Conservation (phyloP, 2,113 vertebrate genomes). For the Hyaena hyaena region DNA sequence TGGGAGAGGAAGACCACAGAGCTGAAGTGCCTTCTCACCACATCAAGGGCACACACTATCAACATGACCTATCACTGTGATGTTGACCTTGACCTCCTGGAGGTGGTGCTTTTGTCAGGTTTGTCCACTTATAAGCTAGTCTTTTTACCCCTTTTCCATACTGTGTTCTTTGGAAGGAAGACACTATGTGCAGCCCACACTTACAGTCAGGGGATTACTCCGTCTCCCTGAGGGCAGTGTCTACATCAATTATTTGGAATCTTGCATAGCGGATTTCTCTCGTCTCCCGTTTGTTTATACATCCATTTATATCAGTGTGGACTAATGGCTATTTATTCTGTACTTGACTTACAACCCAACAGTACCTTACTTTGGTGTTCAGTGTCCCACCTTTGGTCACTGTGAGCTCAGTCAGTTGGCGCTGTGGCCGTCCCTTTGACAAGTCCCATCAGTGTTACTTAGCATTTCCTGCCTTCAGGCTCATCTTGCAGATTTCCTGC, state of each 20-base stretch:
- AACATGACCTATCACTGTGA: not conserved
- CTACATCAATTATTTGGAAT: not conserved
- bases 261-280: not conserved
- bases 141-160: not conserved
- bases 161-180: not conserved
- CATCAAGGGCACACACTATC: not conserved
- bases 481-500: not conserved
- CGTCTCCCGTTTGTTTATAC: not conserved
- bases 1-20: not conserved
- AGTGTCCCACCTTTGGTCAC: not conserved
- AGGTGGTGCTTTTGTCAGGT: rapidly evolving
- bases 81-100: not conserved
- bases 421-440: not conserved
- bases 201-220: not conserved
- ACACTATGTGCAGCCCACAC: not conserved
- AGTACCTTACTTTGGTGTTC: not conserved
- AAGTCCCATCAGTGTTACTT: rapidly evolving
- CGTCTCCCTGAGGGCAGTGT: not conserved
- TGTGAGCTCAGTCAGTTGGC: not conserved
- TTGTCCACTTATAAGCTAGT: too few relatives aligned
- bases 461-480: not conserved
- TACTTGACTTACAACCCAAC: not conserved
- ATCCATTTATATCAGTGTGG: not conserved
- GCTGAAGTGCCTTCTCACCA: not conserved
- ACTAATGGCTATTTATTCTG: rapidly evolving